These are phyloP conservation scores for Syndactyla subalaris DNA, from an alignment of 2,797 vertebrate genomes.

Conservation along the genomic window DNA sequence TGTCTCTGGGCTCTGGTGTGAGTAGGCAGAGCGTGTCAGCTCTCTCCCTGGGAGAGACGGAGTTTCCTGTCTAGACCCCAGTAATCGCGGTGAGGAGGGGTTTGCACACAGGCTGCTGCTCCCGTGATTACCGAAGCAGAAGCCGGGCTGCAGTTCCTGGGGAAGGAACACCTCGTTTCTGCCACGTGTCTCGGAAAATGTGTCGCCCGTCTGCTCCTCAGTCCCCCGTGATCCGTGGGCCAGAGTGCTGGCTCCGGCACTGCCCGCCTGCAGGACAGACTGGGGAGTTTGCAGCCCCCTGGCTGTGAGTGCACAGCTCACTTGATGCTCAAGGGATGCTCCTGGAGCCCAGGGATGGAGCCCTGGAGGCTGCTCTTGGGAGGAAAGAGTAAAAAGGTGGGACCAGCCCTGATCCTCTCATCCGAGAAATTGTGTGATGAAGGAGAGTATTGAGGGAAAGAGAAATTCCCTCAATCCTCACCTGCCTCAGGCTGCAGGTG, in stretches of 20 bases:
- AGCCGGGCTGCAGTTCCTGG: neutral
- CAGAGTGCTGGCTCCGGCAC: neutral
- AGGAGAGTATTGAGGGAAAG: neutral
- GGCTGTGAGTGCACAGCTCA: neutral
- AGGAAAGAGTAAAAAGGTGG: neutral
- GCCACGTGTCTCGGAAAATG: neutral
- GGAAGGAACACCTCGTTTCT: neutral
- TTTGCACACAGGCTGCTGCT: neutral
- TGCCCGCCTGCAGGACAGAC: neutral
- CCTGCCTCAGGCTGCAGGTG: neutral
- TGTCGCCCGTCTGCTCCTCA: accelerated
- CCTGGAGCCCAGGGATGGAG: neutral
- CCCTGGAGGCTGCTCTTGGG: neutral
- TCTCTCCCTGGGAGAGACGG: neutral
- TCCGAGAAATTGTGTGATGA: neutral
- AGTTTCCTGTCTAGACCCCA: conserved; percentile 56
- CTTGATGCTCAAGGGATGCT: neutral
- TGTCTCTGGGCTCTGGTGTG: neutral
- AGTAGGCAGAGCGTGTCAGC: neutral
- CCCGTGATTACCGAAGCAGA: neutral
- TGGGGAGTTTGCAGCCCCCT: neutral
- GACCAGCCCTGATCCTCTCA: neutral
- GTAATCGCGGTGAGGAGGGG: neutral
- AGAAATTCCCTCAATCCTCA: neutral
- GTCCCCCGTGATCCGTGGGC: neutral